These are phyloP conservation scores for Geodia barretti DNA, from an alignment of 37 sponge, comb jelly and placozoan species.

Conservation along the genomic window DNA sequence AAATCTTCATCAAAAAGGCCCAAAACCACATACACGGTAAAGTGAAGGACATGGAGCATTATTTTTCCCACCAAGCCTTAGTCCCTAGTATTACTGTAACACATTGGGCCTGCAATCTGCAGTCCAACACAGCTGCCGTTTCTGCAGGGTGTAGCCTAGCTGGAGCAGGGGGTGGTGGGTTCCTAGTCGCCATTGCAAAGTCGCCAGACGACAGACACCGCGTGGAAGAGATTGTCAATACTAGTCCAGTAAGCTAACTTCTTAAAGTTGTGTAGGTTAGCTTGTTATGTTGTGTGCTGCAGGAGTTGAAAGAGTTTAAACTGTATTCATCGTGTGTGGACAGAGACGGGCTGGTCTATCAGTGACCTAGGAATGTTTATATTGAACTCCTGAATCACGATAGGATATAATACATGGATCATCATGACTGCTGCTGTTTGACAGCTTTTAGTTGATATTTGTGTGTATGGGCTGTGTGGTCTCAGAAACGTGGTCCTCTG, in stretches of 20 bases:
- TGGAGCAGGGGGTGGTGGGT: constrained; percentile 91
- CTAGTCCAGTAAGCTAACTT: constrained; percentile 27
- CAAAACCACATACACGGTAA: constrained; percentile 24
- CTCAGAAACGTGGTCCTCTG: neutral
- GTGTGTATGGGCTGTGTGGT: neutral
- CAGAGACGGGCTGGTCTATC: constrained; percentile 35
- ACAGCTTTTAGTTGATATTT: too few relatives aligned
- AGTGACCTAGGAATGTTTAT: neutral
- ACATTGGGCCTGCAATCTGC: too few relatives aligned
- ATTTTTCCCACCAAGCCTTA: too few relatives aligned
- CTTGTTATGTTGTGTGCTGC: too few relatives aligned
- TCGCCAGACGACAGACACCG: constrained; percentile 31
- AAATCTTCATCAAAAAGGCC: constrained; percentile 8
- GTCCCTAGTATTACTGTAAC: too few relatives aligned
- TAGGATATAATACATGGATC: too few relatives aligned
- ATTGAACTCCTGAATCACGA: too few relatives aligned
- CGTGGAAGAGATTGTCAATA: constrained; percentile 35
- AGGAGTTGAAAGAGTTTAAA: constrained; percentile 52
- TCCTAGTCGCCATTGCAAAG: constrained; percentile 53
- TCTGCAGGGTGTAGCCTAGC: constrained; percentile 71
- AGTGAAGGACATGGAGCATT: neutral
- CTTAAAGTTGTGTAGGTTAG: too few relatives aligned
- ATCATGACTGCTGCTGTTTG: too few relatives aligned
- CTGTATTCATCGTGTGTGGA: constrained; percentile 52
- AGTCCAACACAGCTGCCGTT: too few relatives aligned